These are phyloP conservation scores for Garrulus glandarius DNA, from an alignment of 2,797 vertebrate species.

Conservation along the genomic window DNA sequence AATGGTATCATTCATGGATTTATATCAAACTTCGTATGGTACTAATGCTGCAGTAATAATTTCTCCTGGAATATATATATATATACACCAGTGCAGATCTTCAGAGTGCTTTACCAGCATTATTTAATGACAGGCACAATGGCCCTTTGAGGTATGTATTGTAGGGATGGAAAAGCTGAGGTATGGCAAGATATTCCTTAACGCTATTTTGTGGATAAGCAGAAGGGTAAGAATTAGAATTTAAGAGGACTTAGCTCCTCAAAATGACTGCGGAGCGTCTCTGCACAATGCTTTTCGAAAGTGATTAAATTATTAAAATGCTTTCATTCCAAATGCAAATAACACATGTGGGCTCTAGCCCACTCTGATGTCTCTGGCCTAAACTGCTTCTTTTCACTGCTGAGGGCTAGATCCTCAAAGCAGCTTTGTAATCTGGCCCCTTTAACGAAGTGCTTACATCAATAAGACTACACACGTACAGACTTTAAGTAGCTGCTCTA, in stretches of 20 bases:
- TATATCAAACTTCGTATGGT: constrained; percentile 26
- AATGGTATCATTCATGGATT: constrained; percentile 26
- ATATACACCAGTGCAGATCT: background rate
- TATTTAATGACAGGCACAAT: constrained; percentile 58
- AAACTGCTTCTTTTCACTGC: background rate
- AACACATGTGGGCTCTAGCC: background rate
- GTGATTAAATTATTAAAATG: constrained; percentile 48
- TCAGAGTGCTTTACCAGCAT: constrained; percentile 51
- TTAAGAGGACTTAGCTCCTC: constrained; percentile 48
- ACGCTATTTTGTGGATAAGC: constrained; percentile 37
- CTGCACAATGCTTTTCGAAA: constrained; percentile 33
- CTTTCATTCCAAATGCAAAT: constrained; percentile 47
- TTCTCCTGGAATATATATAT: constrained; percentile 8
- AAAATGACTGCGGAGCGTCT: background rate
- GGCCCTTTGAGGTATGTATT: constrained; percentile 30
- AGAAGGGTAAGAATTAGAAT: constrained; percentile 46
- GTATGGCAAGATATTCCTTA: background rate
- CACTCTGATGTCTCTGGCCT: constrained; percentile 5
- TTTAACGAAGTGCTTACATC: constrained; percentile 16
- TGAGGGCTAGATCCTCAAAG: constrained; percentile 30
- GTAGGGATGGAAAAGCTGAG: constrained; percentile 48
- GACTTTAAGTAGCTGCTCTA: background rate
- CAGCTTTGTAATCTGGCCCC: constrained; percentile 29
- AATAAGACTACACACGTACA: background rate
- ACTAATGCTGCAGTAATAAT: background rate